Evolutionary conservation across 2,797 vertebrate species (phyloP).

Genomic region (Hyperoplus immaculatus): DNA sequence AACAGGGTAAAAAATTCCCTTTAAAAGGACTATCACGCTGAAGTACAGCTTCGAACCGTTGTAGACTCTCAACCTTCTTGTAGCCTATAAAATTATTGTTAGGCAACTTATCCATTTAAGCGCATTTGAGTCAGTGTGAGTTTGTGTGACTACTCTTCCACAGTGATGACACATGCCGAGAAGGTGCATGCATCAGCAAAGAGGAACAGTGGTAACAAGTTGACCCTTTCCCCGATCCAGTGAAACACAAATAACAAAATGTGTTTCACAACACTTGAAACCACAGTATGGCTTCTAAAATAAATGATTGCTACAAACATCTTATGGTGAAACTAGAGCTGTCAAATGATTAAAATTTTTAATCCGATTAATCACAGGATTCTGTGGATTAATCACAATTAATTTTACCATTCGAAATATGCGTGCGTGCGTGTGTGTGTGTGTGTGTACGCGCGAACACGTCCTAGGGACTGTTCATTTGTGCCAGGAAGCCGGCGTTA

Average conservation of each 20-base stretch:
- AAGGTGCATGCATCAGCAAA: conserved; percentile 4
- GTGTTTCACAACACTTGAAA: conserved; percentile 35
- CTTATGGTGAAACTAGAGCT: background rate
- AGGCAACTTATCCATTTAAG: background rate
- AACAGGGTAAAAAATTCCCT: too few relatives aligned
- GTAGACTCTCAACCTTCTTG: background rate
- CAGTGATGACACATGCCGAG: background rate
- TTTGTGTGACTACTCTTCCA: background rate
- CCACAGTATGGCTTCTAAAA: background rate
- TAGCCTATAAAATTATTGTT: background rate
- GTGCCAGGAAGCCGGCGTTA: too few relatives aligned
- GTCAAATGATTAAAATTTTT: too few relatives aligned
- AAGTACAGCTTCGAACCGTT: background rate
- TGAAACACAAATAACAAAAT: background rate
- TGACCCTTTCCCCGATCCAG: background rate
- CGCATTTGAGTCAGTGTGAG: background rate
- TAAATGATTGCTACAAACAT: background rate
- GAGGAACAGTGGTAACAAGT: conserved; percentile 52
- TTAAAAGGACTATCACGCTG: background rate
- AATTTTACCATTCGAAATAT: too few relatives aligned
- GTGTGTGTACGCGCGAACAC: too few relatives aligned
- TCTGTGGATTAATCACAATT: too few relatives aligned
- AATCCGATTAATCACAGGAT: too few relatives aligned
- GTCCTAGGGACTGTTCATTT: too few relatives aligned
- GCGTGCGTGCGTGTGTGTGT: too few relatives aligned